These are phyloP conservation scores for Diuraphis noxia DNA, from an alignment of 1,140 invertebrate species.

Conservation along the genomic window DNA sequence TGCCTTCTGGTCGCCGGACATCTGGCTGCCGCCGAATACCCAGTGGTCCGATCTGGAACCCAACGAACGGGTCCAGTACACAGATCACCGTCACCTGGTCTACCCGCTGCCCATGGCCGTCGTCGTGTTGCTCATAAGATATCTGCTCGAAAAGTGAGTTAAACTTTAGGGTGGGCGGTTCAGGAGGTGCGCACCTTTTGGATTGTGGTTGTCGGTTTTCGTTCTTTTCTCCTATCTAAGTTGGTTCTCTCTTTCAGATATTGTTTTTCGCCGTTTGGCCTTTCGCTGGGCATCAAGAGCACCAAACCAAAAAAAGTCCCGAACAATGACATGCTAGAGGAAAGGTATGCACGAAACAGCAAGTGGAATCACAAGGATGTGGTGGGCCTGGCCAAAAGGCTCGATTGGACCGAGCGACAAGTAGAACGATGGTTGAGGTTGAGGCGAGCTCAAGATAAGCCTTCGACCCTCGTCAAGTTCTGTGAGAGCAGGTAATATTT, in stretches of 20 bases:
- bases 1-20: slow-evolving; percentile 78
- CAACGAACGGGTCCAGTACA: slow-evolving; percentile 75
- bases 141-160: slow-evolving; percentile 79
- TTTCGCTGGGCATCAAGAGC: slow-evolving; percentile 76
- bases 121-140: slow-evolving; percentile 73
- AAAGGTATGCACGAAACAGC: slow-evolving; percentile 69
- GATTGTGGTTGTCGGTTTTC: background rate
- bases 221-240: background rate
- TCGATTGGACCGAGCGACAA: slow-evolving; percentile 84
- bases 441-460: slow-evolving; percentile 79
- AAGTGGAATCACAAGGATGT: slow-evolving; percentile 78
- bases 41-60: slow-evolving; percentile 86
- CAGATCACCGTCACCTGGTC: slow-evolving; percentile 77
- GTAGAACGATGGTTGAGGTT: slow-evolving; percentile 89
- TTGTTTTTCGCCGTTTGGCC: slow-evolving; percentile 76
- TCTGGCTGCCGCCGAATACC: slow-evolving; percentile 88
- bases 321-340: slow-evolving; percentile 72
- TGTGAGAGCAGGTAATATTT: slow-evolving; percentile 75
- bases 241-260: slow-evolving; percentile 65
- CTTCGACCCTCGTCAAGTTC: slow-evolving; percentile 88
- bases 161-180: background rate
- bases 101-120: slow-evolving; percentile 82
- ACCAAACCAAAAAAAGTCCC: slow-evolving; percentile 73
- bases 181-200: background rate
- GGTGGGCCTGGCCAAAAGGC: slow-evolving; percentile 77